Base-by-base conservation (phyloP, 2,797 vertebrate genomes). In the Nannoperca australis region DNA sequence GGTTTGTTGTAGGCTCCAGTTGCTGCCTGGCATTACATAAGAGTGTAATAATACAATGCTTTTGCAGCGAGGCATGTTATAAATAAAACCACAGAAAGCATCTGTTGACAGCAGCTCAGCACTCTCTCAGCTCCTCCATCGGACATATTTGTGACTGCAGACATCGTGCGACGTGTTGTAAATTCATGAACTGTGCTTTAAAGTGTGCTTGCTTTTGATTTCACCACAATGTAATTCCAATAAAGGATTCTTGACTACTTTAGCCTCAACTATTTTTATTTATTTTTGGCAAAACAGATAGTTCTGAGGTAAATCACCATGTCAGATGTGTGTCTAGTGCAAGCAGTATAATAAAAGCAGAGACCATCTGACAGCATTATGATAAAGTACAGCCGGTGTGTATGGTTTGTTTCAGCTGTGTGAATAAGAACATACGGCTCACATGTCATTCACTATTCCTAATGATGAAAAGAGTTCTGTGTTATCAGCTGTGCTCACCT, bases 401-500 rank as follows among this genome's bases (percentile, higher is more conserved):
- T 54, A 53, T 42, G 63, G 34, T 62, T 79, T 73, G 38, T 51
- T 85, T 75, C 50, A 81, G 50, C 50, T 63, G 73, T 45, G 34
- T 83, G 60, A 27, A 85, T 80, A 73, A 73, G 55, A 71, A 66
- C 86, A 83, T 45, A 70, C 47, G 44, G 63, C 79, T 80, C 76
- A 70, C 81, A 82, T 84, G 82, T 84, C 78, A 70, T 66, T 73
- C 78, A 60, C 66, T 84, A 56, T 71, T 70, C 30, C 50, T 49
- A 55, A 40, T 34, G 54, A 56, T 42, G 68, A 65, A 42, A 60
- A 70, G 50, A 77, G 70, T 59, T 75, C 54, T 65, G 64, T 76
- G 78, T 93, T 91, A 93, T 93, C 92, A 92, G 89, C 87, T 85
- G 79, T 42, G 51, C 79, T 84, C 88, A 85, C 88, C 85, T 84